A percentile compares a stretch with the other conserved stretches of the same genome.
Evolutionary conservation across 2,888 invertebrate genomes (phyloP).

Genomic region (Trypoxylon attenuatum): DNA sequence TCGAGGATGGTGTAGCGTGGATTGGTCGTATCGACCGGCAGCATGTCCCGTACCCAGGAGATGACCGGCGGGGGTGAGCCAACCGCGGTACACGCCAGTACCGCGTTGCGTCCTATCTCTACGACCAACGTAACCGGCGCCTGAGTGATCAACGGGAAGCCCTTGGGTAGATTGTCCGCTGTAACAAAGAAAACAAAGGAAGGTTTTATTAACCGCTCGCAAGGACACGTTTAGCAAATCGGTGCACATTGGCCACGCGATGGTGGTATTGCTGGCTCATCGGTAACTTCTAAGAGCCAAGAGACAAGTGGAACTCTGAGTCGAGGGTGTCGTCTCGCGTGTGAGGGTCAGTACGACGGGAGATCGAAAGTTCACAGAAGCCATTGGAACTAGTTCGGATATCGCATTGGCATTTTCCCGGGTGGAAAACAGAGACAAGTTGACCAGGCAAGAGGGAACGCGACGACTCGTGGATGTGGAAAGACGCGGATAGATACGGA

Average conservation of each 20-base stretch:
- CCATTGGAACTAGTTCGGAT: constrained; percentile 54
- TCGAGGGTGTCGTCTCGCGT: constrained; percentile 14
- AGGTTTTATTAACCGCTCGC: too few species aligned
- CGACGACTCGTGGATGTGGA: constrained; percentile 55
- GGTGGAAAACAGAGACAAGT: constrained; percentile 42
- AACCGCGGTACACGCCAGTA: constrained; percentile 90
- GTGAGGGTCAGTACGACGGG: constrained; percentile 55
- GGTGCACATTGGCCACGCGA: too few species aligned
- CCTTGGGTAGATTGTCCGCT: constrained; percentile 92
- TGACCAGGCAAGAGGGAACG: constrained; percentile 32
- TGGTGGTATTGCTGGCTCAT: too few species aligned
- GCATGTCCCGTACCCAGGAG: constrained; percentile 94
- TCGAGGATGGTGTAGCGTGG: constrained; percentile 90
- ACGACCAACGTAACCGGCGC: constrained; percentile 95
- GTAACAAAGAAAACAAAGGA: constrained; percentile 63
- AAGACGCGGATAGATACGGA: constrained; percentile 47
- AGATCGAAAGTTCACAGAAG: constrained; percentile 61
- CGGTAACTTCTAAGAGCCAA: too few species aligned
- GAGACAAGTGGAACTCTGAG: neutral
- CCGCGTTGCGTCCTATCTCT: constrained; percentile 94
- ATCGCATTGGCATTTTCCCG: constrained; percentile 46
- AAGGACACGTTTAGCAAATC: neutral
- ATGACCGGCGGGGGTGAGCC: constrained; percentile 90
- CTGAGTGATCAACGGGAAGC: constrained; percentile 93
- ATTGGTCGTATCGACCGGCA: constrained; percentile 91